Evolutionary conservation across 2,797 vertebrate species (phyloP).

Genomic region (Anguilla marmorata): DNA sequence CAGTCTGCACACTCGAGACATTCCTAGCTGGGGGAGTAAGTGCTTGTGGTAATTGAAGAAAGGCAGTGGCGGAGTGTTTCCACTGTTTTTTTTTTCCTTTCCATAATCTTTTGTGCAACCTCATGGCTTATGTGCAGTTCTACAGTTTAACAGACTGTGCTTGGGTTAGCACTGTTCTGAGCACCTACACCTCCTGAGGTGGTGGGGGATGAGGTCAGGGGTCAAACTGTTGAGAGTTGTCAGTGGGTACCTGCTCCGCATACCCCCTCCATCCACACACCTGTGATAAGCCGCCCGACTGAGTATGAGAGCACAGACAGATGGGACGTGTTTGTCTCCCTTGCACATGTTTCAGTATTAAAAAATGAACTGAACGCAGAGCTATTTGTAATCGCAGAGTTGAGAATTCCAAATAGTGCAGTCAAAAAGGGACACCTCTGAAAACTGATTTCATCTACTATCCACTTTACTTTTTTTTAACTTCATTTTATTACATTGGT

Average conservation of each 20-base stretch:
- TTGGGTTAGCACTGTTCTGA: neutral
- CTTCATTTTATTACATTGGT: neutral
- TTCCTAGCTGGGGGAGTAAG: neutral
- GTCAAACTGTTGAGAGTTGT: neutral
- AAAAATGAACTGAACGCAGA: neutral
- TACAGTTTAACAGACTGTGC: neutral
- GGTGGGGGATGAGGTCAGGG: neutral
- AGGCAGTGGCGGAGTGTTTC: neutral
- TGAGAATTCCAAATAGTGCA: neutral
- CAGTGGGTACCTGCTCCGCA: neutral
- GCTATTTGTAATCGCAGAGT: neutral
- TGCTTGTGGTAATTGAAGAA: neutral
- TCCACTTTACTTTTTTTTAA: neutral
- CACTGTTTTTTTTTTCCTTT: neutral
- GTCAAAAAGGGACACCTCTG: neutral
- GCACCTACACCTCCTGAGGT: neutral
- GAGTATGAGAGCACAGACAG: neutral
- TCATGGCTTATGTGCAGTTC: neutral
- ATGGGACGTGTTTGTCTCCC: neutral
- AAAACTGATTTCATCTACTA: neutral
- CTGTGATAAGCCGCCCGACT: neutral
- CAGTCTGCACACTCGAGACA: neutral
- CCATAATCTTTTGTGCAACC: neutral
- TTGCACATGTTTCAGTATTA: neutral
- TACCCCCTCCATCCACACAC: neutral